Percentiles rank a stretch among this genome's conserved stretches.
Conservation (phyloP, 35 echinoderm and acorn worm species). For the Apostichopus californicus region DNA sequence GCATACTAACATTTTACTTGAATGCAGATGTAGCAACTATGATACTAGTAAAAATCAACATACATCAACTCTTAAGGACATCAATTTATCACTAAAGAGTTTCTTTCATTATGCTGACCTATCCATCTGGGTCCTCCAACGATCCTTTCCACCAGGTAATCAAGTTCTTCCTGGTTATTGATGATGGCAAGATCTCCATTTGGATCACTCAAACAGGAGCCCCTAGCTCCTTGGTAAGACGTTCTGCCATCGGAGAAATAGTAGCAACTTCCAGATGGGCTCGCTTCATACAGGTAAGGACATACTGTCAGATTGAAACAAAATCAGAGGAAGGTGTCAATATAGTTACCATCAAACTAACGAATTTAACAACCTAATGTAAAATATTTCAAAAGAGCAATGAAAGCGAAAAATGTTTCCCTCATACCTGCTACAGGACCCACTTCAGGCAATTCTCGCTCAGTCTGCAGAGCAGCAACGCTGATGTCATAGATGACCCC, state of each 20-base stretch:
- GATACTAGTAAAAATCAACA: background rate
- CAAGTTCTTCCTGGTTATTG: slow-evolving; percentile 37
- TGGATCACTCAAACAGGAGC: slow-evolving; percentile 18
- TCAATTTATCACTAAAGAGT: too few relatives aligned
- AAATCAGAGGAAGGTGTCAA: background rate
- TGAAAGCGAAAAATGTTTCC: background rate
- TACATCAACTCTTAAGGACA: too few relatives aligned
- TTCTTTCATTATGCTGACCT: slow-evolving; percentile 14
- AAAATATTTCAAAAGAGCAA: background rate
- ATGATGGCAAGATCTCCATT: slow-evolving; percentile 67
- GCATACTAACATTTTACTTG: background rate
- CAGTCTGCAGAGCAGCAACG: slow-evolving; percentile 49
- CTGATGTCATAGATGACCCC: slow-evolving; percentile 49
- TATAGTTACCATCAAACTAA: background rate
- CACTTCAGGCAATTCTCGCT: slow-evolving; percentile 45
- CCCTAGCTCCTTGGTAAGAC: slow-evolving; percentile 8
- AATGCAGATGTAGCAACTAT: background rate
- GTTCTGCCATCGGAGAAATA: slow-evolving; percentile 14
- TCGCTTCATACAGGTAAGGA: background rate
- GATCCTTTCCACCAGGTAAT: background rate
- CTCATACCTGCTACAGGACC: slow-evolving; percentile 47
- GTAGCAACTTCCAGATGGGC: slow-evolving; percentile 24
- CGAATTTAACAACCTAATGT: background rate
- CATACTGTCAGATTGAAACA: background rate
- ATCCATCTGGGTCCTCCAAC: slow-evolving; percentile 46